phyloP scores from a whole-genome alignment of 2,797 vertebrate genomes.

The Poecilia picta region DNA sequence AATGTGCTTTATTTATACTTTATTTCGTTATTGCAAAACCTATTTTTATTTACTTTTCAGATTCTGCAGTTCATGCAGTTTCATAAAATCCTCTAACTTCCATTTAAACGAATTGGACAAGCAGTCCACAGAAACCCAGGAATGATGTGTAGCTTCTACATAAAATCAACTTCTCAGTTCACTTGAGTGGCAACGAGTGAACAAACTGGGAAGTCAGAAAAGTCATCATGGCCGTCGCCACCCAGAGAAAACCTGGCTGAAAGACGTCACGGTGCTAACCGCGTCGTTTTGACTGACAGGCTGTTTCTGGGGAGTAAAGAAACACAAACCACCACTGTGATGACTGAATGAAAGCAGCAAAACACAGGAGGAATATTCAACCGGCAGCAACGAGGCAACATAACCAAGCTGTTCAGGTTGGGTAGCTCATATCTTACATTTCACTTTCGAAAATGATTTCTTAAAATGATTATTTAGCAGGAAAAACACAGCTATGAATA shows the following conservation, averaged over 20 bases:
- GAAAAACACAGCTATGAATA: not conserved
- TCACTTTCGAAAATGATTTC: not conserved
- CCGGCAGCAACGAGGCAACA: not conserved
- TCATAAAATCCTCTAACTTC: not conserved
- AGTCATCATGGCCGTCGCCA: not conserved
- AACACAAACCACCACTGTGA: not conserved
- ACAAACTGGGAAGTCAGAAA: constrained; percentile 2
- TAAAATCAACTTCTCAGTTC: not conserved
- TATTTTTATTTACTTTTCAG: not conserved
- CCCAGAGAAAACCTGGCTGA: not conserved
- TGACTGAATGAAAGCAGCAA: not conserved
- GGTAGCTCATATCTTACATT: not conserved
- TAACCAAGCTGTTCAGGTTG: not conserved
- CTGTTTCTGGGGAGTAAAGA: not conserved
- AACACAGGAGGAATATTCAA: not conserved
- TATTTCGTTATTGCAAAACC: not conserved
- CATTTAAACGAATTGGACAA: not conserved
- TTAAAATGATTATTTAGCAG: not conserved
- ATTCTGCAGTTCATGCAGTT: not conserved
- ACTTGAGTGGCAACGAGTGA: not conserved
- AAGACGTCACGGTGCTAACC: not conserved
- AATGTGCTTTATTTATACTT: not conserved
- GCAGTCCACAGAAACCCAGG: not conserved
- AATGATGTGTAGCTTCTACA: not conserved
- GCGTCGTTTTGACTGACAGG: not conserved